Conservation (phyloP, 1,140 invertebrate genomes). For the Brachionus rotundiformis region DNA sequence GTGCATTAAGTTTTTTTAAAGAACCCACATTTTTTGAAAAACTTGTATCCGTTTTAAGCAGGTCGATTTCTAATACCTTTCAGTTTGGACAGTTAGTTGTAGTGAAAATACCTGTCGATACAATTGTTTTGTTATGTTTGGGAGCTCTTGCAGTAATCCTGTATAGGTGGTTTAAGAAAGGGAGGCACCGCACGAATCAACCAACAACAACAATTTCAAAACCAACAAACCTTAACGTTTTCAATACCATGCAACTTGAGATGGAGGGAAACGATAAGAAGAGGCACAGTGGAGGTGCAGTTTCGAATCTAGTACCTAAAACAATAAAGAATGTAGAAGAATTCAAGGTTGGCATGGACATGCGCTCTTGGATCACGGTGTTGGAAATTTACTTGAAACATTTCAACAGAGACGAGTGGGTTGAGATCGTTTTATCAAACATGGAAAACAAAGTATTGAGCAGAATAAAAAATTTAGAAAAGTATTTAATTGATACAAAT, state of each 20-base stretch:
- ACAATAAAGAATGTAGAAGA: background rate
- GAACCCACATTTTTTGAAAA: too few relatives aligned
- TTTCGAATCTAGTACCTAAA: background rate
- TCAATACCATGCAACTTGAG: background rate
- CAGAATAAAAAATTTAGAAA: background rate
- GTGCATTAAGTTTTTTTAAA: too few relatives aligned
- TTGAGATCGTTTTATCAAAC: background rate
- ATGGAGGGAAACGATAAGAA: background rate
- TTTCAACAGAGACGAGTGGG: background rate
- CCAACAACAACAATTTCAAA: background rate
- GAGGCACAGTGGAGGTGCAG: background rate
- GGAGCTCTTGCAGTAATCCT: too few relatives aligned
- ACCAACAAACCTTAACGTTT: background rate
- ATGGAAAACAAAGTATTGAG: background rate
- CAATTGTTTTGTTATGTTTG: too few relatives aligned
- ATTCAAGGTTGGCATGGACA: background rate
- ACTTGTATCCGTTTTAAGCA: too few relatives aligned
- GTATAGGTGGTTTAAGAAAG: too few relatives aligned
- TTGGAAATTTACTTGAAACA: constrained; percentile 4
- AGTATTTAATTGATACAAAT: background rate
- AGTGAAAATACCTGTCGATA: too few relatives aligned
- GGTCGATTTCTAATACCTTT: too few relatives aligned
- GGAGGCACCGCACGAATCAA: too few relatives aligned
- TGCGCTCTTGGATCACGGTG: background rate
- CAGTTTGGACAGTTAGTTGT: too few relatives aligned